phyloP scores from a whole-genome alignment of 2,113 vertebrate species.

The Hippocampus guttulatus region DNA sequence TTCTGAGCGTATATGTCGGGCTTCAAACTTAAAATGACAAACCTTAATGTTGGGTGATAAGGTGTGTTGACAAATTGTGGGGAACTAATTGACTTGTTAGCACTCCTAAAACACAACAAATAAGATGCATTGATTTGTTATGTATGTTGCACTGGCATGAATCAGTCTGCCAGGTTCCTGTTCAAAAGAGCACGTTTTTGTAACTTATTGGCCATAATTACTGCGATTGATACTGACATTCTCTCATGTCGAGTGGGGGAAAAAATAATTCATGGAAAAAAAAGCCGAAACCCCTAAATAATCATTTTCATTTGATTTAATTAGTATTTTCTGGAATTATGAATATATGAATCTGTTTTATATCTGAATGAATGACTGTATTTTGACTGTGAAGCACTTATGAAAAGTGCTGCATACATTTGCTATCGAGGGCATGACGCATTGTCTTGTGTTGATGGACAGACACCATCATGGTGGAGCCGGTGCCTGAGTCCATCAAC shows the following conservation, averaged over 20 bases:
- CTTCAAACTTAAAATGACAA: neutral
- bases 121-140: neutral
- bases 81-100: neutral
- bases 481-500: conserved; percentile 84
- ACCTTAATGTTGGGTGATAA: neutral
- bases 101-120: neutral
- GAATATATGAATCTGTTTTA: neutral
- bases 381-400: neutral
- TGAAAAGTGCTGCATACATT: neutral
- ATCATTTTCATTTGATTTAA: neutral
- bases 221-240: neutral
- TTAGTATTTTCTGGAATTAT: neutral
- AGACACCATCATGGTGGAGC: conserved; percentile 86
- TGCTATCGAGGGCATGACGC: neutral
- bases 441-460: neutral
- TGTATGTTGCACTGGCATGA: too few relatives aligned
- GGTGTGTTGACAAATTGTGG: neutral
- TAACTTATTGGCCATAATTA: too few relatives aligned
- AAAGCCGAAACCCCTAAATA: too few relatives aligned
- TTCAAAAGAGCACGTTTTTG: too few relatives aligned
- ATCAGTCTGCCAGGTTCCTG: too few relatives aligned
- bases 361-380: neutral
- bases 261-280: too few relatives aligned
- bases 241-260: neutral
- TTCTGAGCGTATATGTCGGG: neutral